Evolutionary conservation across 2,113 vertebrate genomes (phyloP).

Genomic region (Hippocampus abdominalis): DNA sequence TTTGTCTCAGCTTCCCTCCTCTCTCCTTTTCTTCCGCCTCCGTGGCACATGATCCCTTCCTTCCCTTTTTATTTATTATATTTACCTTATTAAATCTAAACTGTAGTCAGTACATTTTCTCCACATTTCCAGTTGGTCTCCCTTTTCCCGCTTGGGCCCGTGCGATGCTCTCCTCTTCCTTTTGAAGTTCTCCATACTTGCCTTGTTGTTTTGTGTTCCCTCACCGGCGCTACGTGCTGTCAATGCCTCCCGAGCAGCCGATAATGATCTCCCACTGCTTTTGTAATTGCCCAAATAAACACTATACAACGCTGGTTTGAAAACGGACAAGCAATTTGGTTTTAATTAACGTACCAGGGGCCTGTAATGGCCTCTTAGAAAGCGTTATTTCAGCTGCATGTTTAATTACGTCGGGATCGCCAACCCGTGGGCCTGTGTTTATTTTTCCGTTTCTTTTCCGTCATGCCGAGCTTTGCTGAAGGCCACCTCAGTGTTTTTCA

Average conservation of each 20-base stretch:
- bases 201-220: constrained; percentile 64
- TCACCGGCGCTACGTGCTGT: constrained; percentile 66
- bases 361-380: constrained; percentile 78
- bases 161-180: constrained; percentile 40
- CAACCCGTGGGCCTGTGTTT: constrained; percentile 66
- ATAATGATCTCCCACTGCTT: constrained; percentile 98
- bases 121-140: background rate
- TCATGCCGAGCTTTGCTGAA: constrained; percentile 47
- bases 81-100: constrained; percentile 2
- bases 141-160: constrained; percentile 21
- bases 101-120: background rate
- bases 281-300: constrained; percentile 99
- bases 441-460: constrained; percentile 64
- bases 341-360: constrained; percentile 77
- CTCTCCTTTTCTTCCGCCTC: constrained; percentile 21
- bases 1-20: constrained; percentile 37
- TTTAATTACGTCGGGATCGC: constrained; percentile 68
- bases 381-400: constrained; percentile 75
- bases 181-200: constrained; percentile 62
- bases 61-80: background rate
- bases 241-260: constrained; percentile 70
- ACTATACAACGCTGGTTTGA: constrained; percentile 84
- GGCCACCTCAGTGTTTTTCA: constrained; percentile 53
- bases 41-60: background rate
- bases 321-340: constrained; percentile 76